phyloP scores from a whole-genome alignment of 1,140 invertebrate genomes.

The Brachystomella parvula region DNA sequence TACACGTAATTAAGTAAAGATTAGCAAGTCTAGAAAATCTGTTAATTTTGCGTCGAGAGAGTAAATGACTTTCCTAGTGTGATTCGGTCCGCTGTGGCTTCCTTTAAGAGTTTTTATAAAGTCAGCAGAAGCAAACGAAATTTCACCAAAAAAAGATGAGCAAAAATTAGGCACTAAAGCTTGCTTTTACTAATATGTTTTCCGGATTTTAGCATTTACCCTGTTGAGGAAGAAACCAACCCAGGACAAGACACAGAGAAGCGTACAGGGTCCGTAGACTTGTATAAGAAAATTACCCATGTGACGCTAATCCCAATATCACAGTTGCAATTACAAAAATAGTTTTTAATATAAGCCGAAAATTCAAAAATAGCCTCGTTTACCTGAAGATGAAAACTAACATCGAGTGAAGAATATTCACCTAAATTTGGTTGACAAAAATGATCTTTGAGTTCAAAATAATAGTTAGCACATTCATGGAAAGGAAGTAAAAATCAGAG shows the following conservation, averaged over 20 bases:
- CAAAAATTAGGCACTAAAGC: neutral
- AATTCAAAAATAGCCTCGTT: neutral
- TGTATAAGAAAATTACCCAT: conserved; percentile 83
- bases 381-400: conserved; percentile 67
- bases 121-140: no score
- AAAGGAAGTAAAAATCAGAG: no score
- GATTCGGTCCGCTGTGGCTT: conserved; percentile 78
- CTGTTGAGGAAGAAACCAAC: conserved; percentile 85
- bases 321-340: neutral
- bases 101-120: conserved; percentile 41
- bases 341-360: neutral
- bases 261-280: conserved; percentile 76
- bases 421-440: conserved; percentile 46
- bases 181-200: neutral
- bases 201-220: neutral
- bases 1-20: conserved; percentile 12
- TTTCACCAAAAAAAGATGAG: no score
- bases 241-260: conserved; percentile 76
- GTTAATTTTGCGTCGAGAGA: neutral
- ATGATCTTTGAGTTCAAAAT: conserved; percentile 31
- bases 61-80: conserved; percentile 57
- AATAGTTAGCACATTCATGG: neutral
- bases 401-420: conserved; percentile 67
- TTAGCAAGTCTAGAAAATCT: neutral
- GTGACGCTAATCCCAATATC: conserved; percentile 48